These are phyloP conservation scores for Lindbergichthys nudifrons DNA, from an alignment of 2,797 vertebrate genomes.

Conservation along the genomic window DNA sequence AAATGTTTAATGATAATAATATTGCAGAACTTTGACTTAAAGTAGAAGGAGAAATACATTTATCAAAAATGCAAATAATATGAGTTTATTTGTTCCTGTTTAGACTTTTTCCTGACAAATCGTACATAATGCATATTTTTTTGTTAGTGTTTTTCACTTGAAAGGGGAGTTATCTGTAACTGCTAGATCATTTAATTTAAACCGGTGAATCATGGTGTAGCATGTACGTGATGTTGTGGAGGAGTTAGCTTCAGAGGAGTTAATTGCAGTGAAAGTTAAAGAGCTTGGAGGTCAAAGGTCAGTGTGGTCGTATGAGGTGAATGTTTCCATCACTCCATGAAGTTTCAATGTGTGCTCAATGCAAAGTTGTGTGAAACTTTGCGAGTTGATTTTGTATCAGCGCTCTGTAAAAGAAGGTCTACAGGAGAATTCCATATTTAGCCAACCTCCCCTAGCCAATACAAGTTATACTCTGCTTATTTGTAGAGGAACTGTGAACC, in stretches of 20 bases:
- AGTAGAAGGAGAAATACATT: neutral
- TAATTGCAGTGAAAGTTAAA: constrained; percentile 18
- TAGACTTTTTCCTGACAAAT: neutral
- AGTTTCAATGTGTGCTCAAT: neutral
- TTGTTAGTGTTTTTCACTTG: neutral
- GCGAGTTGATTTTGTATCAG: constrained; percentile 21
- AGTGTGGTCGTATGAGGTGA: constrained; percentile 5
- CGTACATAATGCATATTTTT: constrained; percentile 12
- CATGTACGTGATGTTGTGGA: constrained; percentile 7
- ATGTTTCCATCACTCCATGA: neutral
- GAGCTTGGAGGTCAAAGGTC: constrained; percentile 23
- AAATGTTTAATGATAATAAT: neutral
- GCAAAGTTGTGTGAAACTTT: constrained; percentile 19
- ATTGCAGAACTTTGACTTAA: neutral
- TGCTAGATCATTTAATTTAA: constrained; percentile 5
- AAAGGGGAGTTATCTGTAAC: constrained; percentile 25
- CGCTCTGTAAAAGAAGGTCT: neutral
- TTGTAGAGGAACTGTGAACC: constrained; percentile 21
- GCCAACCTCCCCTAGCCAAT: constrained; percentile 28
- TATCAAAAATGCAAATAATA: neutral
- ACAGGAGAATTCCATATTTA: constrained; percentile 8
- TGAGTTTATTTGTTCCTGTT: neutral
- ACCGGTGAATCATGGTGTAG: constrained; percentile 1
- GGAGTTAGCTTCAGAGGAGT: constrained; percentile 13
- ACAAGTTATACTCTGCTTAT: constrained; percentile 27